Base-by-base conservation (phyloP, 2,113 vertebrate species). In the Vulpes lagopus region DNA sequence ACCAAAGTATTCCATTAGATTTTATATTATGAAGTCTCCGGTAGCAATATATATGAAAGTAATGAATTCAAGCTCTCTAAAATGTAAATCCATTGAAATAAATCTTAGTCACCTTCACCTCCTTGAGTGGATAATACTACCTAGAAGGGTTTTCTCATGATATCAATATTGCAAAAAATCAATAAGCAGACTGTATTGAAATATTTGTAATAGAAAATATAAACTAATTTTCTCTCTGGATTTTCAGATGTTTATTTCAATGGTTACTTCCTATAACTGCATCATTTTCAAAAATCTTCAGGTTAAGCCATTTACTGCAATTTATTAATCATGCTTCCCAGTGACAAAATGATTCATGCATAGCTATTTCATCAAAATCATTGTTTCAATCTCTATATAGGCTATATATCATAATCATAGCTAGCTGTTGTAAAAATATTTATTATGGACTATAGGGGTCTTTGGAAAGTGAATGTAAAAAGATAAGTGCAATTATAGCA, bases 331-430 rank as follows among this genome's bases (percentile, higher is more conserved):
- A 96, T 67, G 35, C 12, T 84, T 82, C 35, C 87, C 55, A 94
- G 49, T 94, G 85, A 53, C 22, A 94, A 59, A 69, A 69, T 78
- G 55, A 96, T 95, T 80, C 90, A 94, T 84, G 30, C 8, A 79
- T 60, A 83, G 9, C 20, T 83, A 5, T 90, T 97, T 87, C 14
- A 95, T 79, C 69, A 93, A 90, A 90, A 96, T 84, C 55, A 83
- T 94, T 94, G 83, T 38, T 38, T 87, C 92, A 83, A 32, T n/a
- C 67, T 73, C 55, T 84, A 4, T 51, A 15, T 51, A 82, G 57
- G 22, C 64, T 89, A 20, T 97, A 67, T 83, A 95, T 93, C 69
- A 87, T 86, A 94, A 65, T 83, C 14, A 73, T 53, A 82, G 51
- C 22, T 80, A 53, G 35, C 19, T 89, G 23, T 35, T 94, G 23